These are phyloP conservation scores for Amphipyra berbera DNA, from an alignment of 2,888 invertebrate genomes.

Conservation along the genomic window DNA sequence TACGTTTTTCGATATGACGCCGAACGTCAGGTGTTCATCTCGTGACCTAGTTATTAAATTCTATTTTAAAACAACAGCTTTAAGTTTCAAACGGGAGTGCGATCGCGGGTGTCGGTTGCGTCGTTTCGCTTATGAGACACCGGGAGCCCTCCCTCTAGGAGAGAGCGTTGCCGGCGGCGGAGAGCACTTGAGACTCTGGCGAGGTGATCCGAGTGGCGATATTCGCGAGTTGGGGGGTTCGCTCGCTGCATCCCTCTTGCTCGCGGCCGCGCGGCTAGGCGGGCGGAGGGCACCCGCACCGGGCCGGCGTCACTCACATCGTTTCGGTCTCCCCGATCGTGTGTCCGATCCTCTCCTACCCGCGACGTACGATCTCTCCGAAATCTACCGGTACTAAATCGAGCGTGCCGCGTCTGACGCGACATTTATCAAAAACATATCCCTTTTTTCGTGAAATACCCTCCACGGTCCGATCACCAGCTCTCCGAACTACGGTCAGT, in stretches of 20 bases:
- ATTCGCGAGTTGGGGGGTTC: constrained; percentile 79
- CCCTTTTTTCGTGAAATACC: constrained; percentile 67
- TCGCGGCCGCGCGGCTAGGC: constrained; percentile 80
- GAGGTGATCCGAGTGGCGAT: constrained; percentile 84
- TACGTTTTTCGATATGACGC: constrained; percentile 88
- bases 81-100: constrained; percentile 70
- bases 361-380: constrained; percentile 85
- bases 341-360: constrained; percentile 87
- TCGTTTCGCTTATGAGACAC: constrained; percentile 66
- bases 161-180: constrained; percentile 77
- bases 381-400: constrained; percentile 83
- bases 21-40: constrained; percentile 89
- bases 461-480: constrained; percentile 59
- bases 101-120: constrained; percentile 63
- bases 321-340: constrained; percentile 85
- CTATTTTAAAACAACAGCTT: constrained; percentile 66
- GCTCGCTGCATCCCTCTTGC: constrained; percentile 87
- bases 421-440: constrained; percentile 70
- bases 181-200: constrained; percentile 86
- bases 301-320: constrained; percentile 85
- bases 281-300: constrained; percentile 81
- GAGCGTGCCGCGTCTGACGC: constrained; percentile 75
- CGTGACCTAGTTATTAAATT: constrained; percentile 67
- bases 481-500: constrained; percentile 61
- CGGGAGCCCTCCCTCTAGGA: constrained; percentile 85